Evolutionary conservation across 2,113 vertebrate genomes (phyloP).

Genomic region (Hippopotamus amphibius): DNA sequence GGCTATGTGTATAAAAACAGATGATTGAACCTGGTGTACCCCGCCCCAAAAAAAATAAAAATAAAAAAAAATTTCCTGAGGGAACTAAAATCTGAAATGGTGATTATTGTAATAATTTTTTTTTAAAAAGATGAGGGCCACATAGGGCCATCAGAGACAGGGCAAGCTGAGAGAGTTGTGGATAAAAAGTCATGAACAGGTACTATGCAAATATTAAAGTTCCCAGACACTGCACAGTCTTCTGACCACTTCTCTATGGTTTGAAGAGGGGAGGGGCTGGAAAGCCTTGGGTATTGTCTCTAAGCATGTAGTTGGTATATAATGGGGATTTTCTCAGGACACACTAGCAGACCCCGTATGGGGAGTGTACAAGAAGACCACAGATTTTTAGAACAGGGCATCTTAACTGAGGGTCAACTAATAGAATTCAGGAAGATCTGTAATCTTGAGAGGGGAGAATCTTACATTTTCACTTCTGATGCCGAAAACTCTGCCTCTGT

Average conservation of each 20-base stretch:
- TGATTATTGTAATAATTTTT: neutral
- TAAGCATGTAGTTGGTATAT: neutral
- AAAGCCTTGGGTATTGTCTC: constrained; percentile 38
- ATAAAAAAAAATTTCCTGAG: neutral
- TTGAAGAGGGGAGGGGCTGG: neutral
- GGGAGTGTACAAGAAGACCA: neutral
- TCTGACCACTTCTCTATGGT: neutral
- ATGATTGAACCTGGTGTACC: too few relatives aligned
- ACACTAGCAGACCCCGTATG: neutral
- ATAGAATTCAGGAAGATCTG: neutral
- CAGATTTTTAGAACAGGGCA: neutral
- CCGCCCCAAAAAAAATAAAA: too few relatives aligned
- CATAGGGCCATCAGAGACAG: neutral
- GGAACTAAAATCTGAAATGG: neutral
- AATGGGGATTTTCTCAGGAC: neutral
- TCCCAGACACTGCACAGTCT: neutral
- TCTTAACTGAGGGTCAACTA: neutral
- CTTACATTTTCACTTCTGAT: neutral
- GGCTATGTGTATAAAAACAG: too few relatives aligned
- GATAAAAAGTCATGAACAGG: neutral
- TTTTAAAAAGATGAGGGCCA: neutral
- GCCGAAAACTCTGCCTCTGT: neutral
- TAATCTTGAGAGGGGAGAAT: constrained; percentile 7
- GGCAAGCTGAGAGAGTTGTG: neutral
- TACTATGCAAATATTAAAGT: neutral